A percentile compares a stretch with the other conserved stretches of the same genome.
Evolutionary conservation across 2,888 invertebrate genomes (phyloP).

Genomic region (Lepeophtheirus nordmannii): DNA sequence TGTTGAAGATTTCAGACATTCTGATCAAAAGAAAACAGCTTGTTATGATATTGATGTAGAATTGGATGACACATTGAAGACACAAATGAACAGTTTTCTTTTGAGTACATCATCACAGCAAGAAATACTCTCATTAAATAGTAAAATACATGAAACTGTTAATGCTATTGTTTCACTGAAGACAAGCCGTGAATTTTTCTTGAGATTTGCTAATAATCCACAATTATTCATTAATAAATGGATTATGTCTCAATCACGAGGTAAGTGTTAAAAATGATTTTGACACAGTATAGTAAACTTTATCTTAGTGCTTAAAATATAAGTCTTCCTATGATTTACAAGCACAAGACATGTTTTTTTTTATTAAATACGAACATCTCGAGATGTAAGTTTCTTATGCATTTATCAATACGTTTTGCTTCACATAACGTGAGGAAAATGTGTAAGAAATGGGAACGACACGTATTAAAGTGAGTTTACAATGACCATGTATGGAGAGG

Average conservation of each 20-base stretch:
- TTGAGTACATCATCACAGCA: conserved; percentile 90
- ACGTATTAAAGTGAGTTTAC: no score
- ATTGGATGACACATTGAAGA: conserved; percentile 57
- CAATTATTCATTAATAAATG: conserved; percentile 96
- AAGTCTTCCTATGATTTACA: no score
- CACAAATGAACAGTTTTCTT: conserved; percentile 93
- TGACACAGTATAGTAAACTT: no score
- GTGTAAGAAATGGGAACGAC: no score
- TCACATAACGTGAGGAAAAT: no score
- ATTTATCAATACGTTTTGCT: no score
- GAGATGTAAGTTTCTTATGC: no score
- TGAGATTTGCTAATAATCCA: conserved; percentile 93
- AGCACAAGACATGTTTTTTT: no score
- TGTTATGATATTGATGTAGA: conserved; percentile 99
- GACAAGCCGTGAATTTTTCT: conserved; percentile 92
- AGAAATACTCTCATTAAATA: conserved; percentile 72
- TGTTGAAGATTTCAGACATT: conserved; percentile 44
- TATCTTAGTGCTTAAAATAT: no score
- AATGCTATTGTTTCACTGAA: conserved; percentile 96
- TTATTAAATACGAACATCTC: no score
- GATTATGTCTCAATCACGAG: conserved; percentile 67
- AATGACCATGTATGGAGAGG: no score
- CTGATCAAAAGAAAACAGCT: conserved; percentile 92
- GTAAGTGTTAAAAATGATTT: no score
- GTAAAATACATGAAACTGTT: conserved; percentile 95